phyloP scores from a whole-genome alignment of 2,113 vertebrate species.

The Menidia beryllina region DNA sequence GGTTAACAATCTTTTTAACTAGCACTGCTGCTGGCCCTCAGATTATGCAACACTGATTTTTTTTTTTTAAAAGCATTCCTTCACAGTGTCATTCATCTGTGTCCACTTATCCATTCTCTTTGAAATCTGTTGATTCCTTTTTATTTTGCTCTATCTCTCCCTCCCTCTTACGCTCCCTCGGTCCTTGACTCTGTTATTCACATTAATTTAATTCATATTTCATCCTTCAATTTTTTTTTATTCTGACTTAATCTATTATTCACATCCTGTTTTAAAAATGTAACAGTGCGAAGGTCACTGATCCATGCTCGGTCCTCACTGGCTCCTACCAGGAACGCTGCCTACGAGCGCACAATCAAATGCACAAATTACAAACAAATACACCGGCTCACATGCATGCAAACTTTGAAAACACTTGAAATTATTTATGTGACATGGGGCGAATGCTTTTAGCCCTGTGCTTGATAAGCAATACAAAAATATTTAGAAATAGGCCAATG shows the following conservation, averaged over 20 bases:
- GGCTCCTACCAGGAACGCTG: constrained; percentile 13
- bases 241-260: constrained; percentile 73
- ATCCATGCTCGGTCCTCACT: constrained; percentile 37
- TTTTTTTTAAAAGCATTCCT: constrained; percentile 25
- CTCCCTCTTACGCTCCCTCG: not conserved
- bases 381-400: constrained; percentile 7
- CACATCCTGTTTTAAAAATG: constrained; percentile 69
- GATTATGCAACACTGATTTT: constrained; percentile 9
- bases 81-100: constrained; percentile 22
- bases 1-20: not conserved
- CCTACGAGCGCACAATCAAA: not conserved
- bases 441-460: constrained; percentile 7
- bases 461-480: not conserved
- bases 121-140: constrained; percentile 25
- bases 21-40: not conserved
- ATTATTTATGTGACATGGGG: constrained; percentile 36
- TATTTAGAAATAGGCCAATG: not conserved
- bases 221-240: constrained; percentile 58
- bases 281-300: constrained; percentile 69
- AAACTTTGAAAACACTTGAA: constrained; percentile 29
- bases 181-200: constrained; percentile 44
- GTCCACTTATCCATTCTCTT: constrained; percentile 51
- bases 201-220: constrained; percentile 73
- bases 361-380: constrained; percentile 16
- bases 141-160: not conserved